Conservation (phyloP, 2,888 invertebrate genomes). For the Panopea generosa region DNA sequence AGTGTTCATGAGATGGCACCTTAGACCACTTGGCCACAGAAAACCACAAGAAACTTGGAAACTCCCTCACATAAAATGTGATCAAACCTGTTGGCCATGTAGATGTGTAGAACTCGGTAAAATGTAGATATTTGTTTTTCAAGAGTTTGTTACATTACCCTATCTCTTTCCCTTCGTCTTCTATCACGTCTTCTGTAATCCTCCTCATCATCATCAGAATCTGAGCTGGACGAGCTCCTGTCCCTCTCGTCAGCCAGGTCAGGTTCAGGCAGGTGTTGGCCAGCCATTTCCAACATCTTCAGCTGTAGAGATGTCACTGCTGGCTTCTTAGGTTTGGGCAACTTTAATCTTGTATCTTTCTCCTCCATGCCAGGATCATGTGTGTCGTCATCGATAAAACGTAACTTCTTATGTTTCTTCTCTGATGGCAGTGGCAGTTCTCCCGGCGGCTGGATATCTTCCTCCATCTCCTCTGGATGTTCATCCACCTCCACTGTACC, state of each 20-base stretch:
- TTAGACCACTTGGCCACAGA: too few relatives aligned
- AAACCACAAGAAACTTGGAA: too few relatives aligned
- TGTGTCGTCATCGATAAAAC: constrained; percentile 88
- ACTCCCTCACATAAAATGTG: too few relatives aligned
- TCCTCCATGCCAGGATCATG: constrained; percentile 83
- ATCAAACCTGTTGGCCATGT: too few relatives aligned
- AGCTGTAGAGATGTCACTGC: constrained; percentile 89
- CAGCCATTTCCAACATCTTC: constrained; percentile 93
- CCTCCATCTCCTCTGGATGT: constrained; percentile 69
- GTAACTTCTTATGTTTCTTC: constrained; percentile 84
- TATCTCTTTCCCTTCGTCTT: constrained; percentile 20
- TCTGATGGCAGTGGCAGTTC: constrained; percentile 50
- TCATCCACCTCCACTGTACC: constrained; percentile 76
- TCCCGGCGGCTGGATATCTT: constrained; percentile 25
- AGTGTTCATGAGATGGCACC: too few relatives aligned
- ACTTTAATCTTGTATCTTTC: constrained; percentile 77
- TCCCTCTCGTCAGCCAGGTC: constrained; percentile 46
- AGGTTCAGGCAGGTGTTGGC: constrained; percentile 92
- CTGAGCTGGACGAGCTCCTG: constrained; percentile 36
- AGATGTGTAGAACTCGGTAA: too few relatives aligned
- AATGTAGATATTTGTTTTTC: too few relatives aligned
- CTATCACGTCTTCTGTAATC: constrained; percentile 21
- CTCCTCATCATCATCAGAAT: constrained; percentile 59
- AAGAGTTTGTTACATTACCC: not conserved
- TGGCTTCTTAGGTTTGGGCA: constrained; percentile 59